Percentiles rank a stretch among this genome's conserved stretches.
Conservation (phyloP, 2,888 invertebrate species). For the Papilio protenor region DNA sequence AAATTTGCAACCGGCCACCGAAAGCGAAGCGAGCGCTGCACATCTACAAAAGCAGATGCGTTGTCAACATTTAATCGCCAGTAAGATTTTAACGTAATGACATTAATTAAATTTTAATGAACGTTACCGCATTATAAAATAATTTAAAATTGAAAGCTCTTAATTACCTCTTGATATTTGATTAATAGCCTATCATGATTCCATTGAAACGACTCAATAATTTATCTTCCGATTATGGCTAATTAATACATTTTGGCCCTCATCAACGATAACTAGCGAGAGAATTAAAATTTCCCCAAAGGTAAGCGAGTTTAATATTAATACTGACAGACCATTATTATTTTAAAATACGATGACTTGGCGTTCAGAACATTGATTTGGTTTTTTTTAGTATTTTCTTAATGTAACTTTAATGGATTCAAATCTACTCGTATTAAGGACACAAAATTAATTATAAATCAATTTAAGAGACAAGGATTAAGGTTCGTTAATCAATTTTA, state of each 20-base stretch:
- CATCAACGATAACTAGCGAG: slow-evolving; percentile 4
- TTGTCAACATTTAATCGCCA: no score
- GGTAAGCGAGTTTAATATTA: background rate
- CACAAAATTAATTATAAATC: no score
- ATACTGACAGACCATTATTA: background rate
- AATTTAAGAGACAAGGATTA: background rate
- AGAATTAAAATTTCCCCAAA: slow-evolving; percentile 7
- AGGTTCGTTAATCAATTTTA: background rate
- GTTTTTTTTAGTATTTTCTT: background rate
- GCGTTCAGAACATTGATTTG: background rate
- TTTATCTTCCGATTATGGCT: slow-evolving; percentile 22
- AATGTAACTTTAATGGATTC: no score
- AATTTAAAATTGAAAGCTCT: background rate
- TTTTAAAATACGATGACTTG: background rate
- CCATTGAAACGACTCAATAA: slow-evolving; percentile 18
- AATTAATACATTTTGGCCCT: slow-evolving; percentile 12
- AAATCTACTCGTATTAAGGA: no score
- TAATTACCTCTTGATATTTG: slow-evolving; percentile 16
- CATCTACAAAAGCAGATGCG: no score
- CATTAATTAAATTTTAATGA: background rate
- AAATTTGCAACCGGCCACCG: no score
- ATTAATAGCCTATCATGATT: slow-evolving; percentile 9
- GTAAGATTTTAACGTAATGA: background rate
- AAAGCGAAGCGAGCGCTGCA: no score
- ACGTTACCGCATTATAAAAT: background rate